These are phyloP conservation scores for Aporophyla nigra DNA, from an alignment of 2,888 invertebrate genomes.

Conservation along the genomic window DNA sequence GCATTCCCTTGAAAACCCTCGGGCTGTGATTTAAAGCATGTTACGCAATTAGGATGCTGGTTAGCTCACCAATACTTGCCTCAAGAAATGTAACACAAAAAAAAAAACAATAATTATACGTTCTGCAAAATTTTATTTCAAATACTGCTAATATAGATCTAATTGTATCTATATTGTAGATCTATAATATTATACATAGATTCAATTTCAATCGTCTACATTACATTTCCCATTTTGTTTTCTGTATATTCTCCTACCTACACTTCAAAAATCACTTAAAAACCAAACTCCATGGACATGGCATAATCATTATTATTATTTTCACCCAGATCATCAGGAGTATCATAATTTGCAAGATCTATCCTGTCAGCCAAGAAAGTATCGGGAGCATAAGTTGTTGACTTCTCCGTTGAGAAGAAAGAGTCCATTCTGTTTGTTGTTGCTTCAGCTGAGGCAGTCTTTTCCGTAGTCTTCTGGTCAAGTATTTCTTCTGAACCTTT, in stretches of 20 bases:
- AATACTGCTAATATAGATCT: background rate
- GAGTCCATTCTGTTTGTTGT: constrained; percentile 71
- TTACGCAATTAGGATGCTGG: background rate
- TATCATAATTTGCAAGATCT: constrained; percentile 82
- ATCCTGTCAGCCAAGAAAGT: constrained; percentile 87
- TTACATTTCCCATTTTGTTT: background rate
- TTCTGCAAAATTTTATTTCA: background rate
- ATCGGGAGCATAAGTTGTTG: constrained; percentile 79
- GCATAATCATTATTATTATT: constrained; percentile 70
- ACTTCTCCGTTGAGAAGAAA: constrained; percentile 84
- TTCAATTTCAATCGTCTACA: background rate
- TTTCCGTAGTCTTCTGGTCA: constrained; percentile 26
- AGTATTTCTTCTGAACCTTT: constrained; percentile 40
- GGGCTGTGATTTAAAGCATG: background rate
- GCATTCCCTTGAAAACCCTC: background rate
- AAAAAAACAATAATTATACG: background rate
- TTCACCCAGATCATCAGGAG: constrained; percentile 73
- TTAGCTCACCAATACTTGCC: background rate
- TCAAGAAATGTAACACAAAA: background rate
- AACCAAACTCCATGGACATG: constrained; percentile 40
- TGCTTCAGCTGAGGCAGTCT: constrained; percentile 40
- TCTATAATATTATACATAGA: too few relatives aligned
- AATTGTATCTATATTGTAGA: too few relatives aligned
- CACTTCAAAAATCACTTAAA: constrained; percentile 35
- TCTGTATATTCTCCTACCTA: background rate